phyloP scores from a whole-genome alignment of 2,113 vertebrate genomes.

The Periophthalmodon schlosseri region DNA sequence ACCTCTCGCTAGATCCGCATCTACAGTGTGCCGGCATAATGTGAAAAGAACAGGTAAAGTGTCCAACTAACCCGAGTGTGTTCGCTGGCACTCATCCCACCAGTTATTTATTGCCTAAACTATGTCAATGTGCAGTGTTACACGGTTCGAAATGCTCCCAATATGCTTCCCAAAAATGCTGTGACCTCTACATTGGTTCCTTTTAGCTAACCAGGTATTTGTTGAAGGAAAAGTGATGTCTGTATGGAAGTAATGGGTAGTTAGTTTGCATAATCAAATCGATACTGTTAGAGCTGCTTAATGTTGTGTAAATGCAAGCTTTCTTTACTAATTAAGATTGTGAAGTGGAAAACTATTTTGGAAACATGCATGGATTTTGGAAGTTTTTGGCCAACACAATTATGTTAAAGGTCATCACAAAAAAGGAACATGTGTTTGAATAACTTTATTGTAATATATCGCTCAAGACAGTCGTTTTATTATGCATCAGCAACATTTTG shows the following conservation, averaged over 20 bases:
- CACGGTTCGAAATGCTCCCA: not conserved
- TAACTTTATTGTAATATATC: not conserved
- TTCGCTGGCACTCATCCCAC: slow-evolving; percentile 1
- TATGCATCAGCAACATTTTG: not conserved
- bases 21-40: slow-evolving; percentile 70
- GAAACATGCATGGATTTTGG: not conserved
- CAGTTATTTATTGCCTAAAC: not conserved
- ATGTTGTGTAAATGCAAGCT: too few species aligned
- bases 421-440: not conserved
- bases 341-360: not conserved
- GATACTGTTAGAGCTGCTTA: too few species aligned
- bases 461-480: not conserved
- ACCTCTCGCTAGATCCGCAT: slow-evolving; percentile 68
- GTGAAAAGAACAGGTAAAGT: slow-evolving; percentile 71
- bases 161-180: not conserved
- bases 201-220: slow-evolving; percentile 33
- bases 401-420: not conserved
- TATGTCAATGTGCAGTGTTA: not conserved
- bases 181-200: slow-evolving; percentile 43
- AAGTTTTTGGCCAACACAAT: not conserved
- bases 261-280: not conserved
- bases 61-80: slow-evolving; percentile 8
- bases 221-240: slow-evolving; percentile 5
- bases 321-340: not conserved
- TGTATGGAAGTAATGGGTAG: not conserved